Conservation (phyloP, 1,140 invertebrate species). For the Drosophila bocki region DNA sequence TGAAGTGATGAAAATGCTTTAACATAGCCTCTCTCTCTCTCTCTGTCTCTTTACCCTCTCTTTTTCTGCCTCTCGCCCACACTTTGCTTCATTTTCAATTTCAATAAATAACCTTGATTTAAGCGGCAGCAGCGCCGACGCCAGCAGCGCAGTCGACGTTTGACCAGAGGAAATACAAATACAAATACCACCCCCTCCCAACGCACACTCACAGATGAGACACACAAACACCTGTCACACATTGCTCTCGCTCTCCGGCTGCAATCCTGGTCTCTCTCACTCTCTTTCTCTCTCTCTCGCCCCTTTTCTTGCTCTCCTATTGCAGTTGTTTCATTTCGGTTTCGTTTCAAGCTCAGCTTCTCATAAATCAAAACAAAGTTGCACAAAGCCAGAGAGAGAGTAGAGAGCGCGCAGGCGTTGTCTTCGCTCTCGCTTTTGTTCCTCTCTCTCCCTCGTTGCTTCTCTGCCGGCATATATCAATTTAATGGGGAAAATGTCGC, state of each 20-base stretch:
- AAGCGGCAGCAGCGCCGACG: conserved; percentile 67
- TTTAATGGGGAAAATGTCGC: conserved; percentile 69
- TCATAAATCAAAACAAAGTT: conserved; percentile 78
- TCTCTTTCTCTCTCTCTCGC: conserved; percentile 28
- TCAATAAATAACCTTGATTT: conserved; percentile 84
- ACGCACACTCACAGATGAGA: conserved; percentile 39
- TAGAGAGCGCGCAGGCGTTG: conserved; percentile 56
- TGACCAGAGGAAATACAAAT: conserved; percentile 75
- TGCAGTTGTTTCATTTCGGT: conserved; percentile 55
- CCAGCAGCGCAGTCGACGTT: conserved; percentile 49
- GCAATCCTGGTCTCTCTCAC: conserved; percentile 13
- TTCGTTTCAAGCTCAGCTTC: conserved; percentile 63
- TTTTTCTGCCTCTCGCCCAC: conserved; percentile 4
- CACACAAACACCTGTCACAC: conserved; percentile 79
- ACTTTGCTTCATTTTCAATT: conserved; percentile 78
- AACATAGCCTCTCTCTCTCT: conserved; percentile 29
- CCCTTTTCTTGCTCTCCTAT: conserved; percentile 18
- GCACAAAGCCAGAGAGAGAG: conserved; percentile 19
- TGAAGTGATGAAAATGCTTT: conserved; percentile 32
- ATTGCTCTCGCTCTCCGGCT: conserved; percentile 26
- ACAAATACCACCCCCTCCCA: conserved; percentile 40
- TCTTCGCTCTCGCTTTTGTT: conserved; percentile 12
- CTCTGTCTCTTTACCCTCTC: not conserved
- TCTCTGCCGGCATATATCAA: conserved; percentile 62
- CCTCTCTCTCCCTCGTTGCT: conserved; percentile 21